Evolutionary conservation across 2,113 vertebrate genomes (phyloP), one percentile per base, ranked within the genome.

Genomic region (Tichodroma muraria): DNA sequence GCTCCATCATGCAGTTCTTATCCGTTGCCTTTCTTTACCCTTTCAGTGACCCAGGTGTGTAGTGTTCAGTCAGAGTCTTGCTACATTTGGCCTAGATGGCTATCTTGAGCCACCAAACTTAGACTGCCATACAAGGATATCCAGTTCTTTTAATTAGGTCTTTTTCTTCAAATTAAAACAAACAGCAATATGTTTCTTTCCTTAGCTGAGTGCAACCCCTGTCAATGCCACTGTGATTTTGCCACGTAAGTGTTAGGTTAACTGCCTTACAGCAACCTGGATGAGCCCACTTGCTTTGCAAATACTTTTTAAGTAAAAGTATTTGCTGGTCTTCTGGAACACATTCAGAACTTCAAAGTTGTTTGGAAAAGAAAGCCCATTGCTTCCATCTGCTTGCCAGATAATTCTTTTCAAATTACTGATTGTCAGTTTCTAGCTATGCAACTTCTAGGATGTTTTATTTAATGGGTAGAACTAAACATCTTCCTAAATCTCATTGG

Each of bases 351-450:
- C 81, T 90, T 77, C 54, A 28, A 1, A 72, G 42, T 17, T 88
- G 69, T 63, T 89, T 73, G 60, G 79, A 60, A 85, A 85, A 80
- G 64, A 88, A 86, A 93, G 60, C 52, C 56, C 71, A 10, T 47
- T 78, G 85, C 76, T 91, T 95, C 89, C 82, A 82, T 93, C 90
- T 83, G 81, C 81, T 94, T 93, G 63, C 68, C 90, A 90, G 89
- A 54, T 63, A 80, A 78, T 91, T 93, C 64, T 86, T 91, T 88
- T 83, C 68, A 85, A 66, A 72, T 82, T 66, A 89, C 80, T 76
- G 79, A 93, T 83, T 91, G 78, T 88, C 80, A 79, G 61, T 93
- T 96, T 97, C 85, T 93, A 95, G 93, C 94, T 97, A 96, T 95
- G 93, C 93, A 96, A 94, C 76, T 94, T 94, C 45, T 83, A 80